These are phyloP conservation scores for Ophion obscuratus DNA, from an alignment of 2,888 invertebrate genomes.

Conservation along the genomic window DNA sequence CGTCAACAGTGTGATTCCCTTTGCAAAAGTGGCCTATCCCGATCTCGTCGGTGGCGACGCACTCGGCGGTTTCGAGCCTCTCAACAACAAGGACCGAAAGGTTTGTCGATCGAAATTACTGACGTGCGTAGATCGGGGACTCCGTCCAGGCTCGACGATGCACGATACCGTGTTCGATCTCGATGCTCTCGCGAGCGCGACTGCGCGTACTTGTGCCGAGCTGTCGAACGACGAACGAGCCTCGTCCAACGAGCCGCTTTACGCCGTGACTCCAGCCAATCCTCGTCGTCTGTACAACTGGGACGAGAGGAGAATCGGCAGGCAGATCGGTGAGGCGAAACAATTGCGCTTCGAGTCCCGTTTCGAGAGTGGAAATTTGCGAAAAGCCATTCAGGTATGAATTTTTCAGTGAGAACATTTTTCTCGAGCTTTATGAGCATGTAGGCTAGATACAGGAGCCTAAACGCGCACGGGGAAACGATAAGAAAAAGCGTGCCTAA, in stretches of 20 bases:
- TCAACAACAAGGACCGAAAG: constrained; percentile 86
- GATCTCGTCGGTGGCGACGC: constrained; percentile 88
- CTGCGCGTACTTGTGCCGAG: not conserved
- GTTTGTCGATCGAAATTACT: constrained; percentile 87
- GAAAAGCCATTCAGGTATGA: constrained; percentile 91
- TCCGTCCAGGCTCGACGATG: constrained; percentile 86
- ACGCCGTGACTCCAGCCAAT: not conserved
- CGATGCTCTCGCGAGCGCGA: constrained; percentile 84
- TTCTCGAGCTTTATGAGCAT: not conserved
- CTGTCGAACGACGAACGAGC: not conserved
- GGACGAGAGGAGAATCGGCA: constrained; percentile 76
- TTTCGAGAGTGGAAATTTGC: constrained; percentile 94
- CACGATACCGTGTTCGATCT: constrained; percentile 90
- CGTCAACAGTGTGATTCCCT: constrained; percentile 88
- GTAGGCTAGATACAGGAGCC: too few relatives aligned
- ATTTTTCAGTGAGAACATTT: not conserved
- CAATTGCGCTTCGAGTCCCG: constrained; percentile 91
- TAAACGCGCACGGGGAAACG: too few relatives aligned
- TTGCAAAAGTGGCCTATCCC: constrained; percentile 91
- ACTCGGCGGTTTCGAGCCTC: constrained; percentile 86
- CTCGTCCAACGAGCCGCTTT: too few relatives aligned
- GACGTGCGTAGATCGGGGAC: constrained; percentile 88
- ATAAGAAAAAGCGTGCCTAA: too few relatives aligned
- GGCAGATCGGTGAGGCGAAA: constrained; percentile 77
- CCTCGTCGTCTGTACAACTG: constrained; percentile 72